These are phyloP conservation scores for Lasioglossum marginatum DNA, from an alignment of 2,888 invertebrate genomes.

Conservation along the genomic window DNA sequence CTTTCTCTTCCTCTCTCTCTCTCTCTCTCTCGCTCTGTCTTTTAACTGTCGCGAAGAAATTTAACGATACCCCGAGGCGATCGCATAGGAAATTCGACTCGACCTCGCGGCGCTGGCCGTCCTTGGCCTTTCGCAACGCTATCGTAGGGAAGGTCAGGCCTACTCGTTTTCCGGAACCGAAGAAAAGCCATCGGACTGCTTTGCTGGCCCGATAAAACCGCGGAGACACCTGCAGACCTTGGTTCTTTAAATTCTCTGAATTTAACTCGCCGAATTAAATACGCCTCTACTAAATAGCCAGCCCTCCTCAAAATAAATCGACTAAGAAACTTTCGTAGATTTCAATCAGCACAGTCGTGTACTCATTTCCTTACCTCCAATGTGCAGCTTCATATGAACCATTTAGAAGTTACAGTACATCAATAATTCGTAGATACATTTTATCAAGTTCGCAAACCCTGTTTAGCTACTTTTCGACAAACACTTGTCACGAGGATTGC, in stretches of 20 bases:
- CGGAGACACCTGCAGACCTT: neutral
- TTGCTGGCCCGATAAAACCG: neutral
- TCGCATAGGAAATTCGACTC: constrained; percentile 14
- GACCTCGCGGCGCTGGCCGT: constrained; percentile 10
- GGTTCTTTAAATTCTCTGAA: neutral
- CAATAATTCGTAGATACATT: neutral
- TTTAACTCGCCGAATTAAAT: neutral
- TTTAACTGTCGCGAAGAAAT: neutral
- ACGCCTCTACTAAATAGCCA: neutral
- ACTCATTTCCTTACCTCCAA: neutral
- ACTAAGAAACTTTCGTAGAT: neutral
- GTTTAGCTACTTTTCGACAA: neutral
- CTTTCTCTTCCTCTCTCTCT: neutral
- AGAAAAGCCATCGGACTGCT: constrained; percentile 42
- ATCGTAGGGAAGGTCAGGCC: constrained; percentile 62
- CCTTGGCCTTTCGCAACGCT: constrained; percentile 56
- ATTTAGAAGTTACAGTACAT: neutral
- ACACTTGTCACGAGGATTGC: neutral
- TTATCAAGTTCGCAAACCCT: neutral
- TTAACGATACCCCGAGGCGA: neutral
- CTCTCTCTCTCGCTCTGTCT: neutral
- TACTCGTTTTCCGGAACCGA: constrained; percentile 50
- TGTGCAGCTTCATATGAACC: neutral
- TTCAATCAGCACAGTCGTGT: neutral
- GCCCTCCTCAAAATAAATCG: neutral